Conservation (phyloP, 2,888 invertebrate genomes). For the Eupithecia inturbata region DNA sequence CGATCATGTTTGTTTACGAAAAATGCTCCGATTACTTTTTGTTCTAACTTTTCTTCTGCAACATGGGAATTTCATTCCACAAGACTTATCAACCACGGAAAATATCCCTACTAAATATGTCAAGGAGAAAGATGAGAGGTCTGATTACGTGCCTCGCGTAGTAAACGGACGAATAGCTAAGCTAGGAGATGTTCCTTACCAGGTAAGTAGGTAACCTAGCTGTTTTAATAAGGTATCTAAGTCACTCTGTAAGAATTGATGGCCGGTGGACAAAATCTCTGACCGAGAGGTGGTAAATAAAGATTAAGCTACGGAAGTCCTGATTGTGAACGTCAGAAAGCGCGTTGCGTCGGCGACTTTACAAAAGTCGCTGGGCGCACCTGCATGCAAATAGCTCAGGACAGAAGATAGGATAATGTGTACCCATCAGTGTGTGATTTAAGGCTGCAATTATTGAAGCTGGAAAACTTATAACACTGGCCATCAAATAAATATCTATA, state of each 20-base stretch:
- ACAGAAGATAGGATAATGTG: not conserved
- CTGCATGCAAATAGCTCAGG: not conserved
- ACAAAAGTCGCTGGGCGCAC: no score
- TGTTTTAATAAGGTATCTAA: not conserved
- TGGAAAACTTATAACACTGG: not conserved
- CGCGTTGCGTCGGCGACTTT: not conserved
- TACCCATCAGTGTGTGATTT: no score
- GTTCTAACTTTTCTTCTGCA: not conserved
- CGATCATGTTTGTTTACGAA: not conserved
- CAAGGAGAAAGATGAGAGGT: not conserved
- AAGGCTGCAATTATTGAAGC: not conserved
- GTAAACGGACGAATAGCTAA: not conserved
- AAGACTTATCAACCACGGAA: not conserved
- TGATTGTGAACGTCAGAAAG: not conserved
- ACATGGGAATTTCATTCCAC: not conserved
- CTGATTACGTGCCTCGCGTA: not conserved
- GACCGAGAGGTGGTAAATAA: not conserved
- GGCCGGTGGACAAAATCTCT: not conserved
- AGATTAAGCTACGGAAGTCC: not conserved
- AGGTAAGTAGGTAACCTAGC: not conserved
- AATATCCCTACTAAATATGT: not conserved
- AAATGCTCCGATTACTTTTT: not conserved
- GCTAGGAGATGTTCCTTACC: not conserved
- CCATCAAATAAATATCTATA: not conserved
- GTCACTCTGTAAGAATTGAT: not conserved